Conservation (phyloP, 2,113 vertebrate genomes). For the Drymodes brunneopygia region DNA sequence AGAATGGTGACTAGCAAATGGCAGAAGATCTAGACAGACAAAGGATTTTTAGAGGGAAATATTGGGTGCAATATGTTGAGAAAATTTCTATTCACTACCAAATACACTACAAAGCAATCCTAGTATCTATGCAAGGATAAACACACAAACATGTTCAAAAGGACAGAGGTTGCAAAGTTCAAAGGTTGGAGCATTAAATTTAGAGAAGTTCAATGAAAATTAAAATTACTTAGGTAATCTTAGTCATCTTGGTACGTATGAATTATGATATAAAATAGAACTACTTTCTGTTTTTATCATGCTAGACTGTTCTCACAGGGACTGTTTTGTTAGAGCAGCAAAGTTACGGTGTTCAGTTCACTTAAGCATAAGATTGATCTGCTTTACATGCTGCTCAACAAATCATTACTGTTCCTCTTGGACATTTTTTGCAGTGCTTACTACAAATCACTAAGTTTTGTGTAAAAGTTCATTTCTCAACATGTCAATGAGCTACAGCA, state of each 20-base stretch:
- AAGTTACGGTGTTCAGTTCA: not conserved
- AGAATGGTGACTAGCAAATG: not conserved
- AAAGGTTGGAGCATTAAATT: not conserved
- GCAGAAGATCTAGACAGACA: not conserved
- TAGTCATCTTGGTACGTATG: rapidly evolving
- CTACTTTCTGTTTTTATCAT: not conserved
- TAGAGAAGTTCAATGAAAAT: not conserved
- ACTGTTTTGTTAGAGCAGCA: not conserved
- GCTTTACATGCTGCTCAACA: not conserved
- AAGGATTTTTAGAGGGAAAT: not conserved
- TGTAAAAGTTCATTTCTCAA: not conserved
- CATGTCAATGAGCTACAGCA: not conserved
- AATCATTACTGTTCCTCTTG: not conserved
- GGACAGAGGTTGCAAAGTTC: not conserved
- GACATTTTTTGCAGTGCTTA: not conserved
- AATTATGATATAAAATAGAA: not conserved
- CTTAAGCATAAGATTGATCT: not conserved
- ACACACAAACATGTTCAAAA: not conserved
- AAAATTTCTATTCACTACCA: not conserved
- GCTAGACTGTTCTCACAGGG: not conserved
- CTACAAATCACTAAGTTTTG: not conserved
- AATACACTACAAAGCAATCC: not conserved
- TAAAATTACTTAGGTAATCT: not conserved
- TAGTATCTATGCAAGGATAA: not conserved
- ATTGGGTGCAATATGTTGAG: not conserved